Base-by-base conservation (phyloP, 2,113 vertebrate genomes). In the Peucedramus taeniatus region DNA sequence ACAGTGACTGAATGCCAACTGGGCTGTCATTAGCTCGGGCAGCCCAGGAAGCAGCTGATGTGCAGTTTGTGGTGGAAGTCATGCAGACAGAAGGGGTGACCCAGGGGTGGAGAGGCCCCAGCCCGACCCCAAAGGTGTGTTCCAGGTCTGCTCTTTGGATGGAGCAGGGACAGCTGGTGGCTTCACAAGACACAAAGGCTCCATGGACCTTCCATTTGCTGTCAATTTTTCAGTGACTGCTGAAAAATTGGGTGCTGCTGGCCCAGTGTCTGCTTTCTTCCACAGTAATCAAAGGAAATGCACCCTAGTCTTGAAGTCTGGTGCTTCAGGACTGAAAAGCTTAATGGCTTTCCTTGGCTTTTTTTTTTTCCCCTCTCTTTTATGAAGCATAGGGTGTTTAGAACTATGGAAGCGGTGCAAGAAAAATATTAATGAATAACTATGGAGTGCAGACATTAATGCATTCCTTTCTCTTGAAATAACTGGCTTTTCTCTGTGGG, bases 361-460 rank as follows among this genome's bases (percentile, higher is more conserved):
- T 65, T 64, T 77, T 50, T n/a, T 24, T 6, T 2, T 1, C 7
- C 2, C 14, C 13, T 61, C 54, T 87, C 63, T 87, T 89, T 77
- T 63, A 77, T 40, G 94, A 86, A 93, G 75, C 68, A 79, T 39
- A 57, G 74, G 53, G 45, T 87, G 84, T 74, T 90, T 75, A 83
- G 83, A 94, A 69, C 85, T 77, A 71, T 95, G 90, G 92, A 96
- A 94, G 64, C 20, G 1, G 49, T 9, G 68, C 95, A 89, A 95
- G 90, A 93, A 96, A 95, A 95, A 94, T 95, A 96, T 88, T 95
- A 95, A 97, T 83, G 94, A 96, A 95, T 94, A 96, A 95, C 92
- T 90, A 83, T 13, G 10, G 79, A 94, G 90, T 19, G 64, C 92
- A 93, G 93, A 86, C 90, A 95, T 95, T 88, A 95, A 94, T 2